Conservation (phyloP, 2,888 invertebrate genomes). For the Sylvicola fuscatus region DNA sequence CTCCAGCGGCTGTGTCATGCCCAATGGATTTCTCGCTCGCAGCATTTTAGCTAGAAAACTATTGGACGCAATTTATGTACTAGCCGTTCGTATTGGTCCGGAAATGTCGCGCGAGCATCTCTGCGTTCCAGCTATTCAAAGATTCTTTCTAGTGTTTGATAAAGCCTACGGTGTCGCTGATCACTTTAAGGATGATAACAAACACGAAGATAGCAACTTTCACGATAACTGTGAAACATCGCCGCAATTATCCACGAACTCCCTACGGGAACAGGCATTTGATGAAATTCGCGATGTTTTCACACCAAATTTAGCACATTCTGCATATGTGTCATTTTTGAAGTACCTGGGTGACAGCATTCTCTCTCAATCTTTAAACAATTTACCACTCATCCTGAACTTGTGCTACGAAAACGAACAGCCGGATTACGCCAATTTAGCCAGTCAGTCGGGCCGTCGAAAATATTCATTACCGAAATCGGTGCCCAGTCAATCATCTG, state of each 20-base stretch:
- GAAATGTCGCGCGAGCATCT: conserved; percentile 58
- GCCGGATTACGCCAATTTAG: conserved; percentile 15
- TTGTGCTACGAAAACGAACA: conserved; percentile 57
- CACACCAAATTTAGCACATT: conserved; percentile 64
- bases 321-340: conserved; percentile 55
- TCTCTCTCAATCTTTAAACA: conserved; percentile 51
- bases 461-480: conserved; percentile 10
- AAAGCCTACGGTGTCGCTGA: conserved; percentile 30
- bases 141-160: conserved; percentile 66
- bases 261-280: conserved; percentile 30
- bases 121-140: conserved; percentile 44
- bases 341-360: conserved; percentile 49
- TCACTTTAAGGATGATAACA: conserved; percentile 19
- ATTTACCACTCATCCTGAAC: conserved; percentile 53
- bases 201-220: conserved; percentile 39
- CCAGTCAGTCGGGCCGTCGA: too few relatives aligned
- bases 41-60: conserved; percentile 60
- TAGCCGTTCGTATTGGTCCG: conserved; percentile 54
- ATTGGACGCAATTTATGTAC: conserved; percentile 58
- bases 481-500: conserved; percentile 9
- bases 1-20: conserved; percentile 60
- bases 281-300: conserved; percentile 70
- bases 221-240: conserved; percentile 16
- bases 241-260: conserved; percentile 9
- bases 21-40: conserved; percentile 56